A percentile compares a stretch with the other conserved stretches of the same genome.
These are phyloP conservation scores for Poeciliopsis turrubarensis DNA, from an alignment of 2,113 vertebrate species.

Conservation along the genomic window DNA sequence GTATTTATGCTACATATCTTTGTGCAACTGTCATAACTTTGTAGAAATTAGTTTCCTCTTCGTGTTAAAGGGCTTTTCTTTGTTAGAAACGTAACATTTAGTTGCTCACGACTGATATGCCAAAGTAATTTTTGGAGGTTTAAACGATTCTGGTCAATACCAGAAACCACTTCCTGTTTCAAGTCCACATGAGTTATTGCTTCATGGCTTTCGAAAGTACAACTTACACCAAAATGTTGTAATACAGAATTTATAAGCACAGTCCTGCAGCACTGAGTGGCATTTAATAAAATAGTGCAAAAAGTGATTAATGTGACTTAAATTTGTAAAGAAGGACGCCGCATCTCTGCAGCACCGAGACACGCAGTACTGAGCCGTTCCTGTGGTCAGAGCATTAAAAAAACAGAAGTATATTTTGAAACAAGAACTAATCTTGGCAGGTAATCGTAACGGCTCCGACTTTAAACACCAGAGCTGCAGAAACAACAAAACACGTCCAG, in stretches of 20 bases:
- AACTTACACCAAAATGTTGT: neutral
- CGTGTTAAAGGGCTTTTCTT: no score
- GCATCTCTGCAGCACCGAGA: neutral
- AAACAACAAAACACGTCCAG: neutral
- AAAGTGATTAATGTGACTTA: neutral
- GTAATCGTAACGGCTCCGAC: slow-evolving; percentile 7
- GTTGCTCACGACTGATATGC: no score
- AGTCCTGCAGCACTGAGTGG: neutral
- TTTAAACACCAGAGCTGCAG: neutral
- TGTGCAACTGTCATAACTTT: no score
- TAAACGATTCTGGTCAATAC: neutral
- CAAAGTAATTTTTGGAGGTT: no score
- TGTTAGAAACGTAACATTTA: no score
- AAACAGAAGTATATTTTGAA: slow-evolving; percentile 47
- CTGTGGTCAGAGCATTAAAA: slow-evolving; percentile 29
- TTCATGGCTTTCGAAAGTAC: neutral
- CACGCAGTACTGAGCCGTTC: neutral
- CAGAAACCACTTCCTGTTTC: neutral
- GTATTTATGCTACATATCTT: no score
- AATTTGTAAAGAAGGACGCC: neutral
- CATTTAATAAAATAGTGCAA: neutral
- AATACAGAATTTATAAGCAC: neutral
- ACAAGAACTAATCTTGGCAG: slow-evolving; percentile 34
- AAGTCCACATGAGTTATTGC: neutral
- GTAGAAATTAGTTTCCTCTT: no score